These are phyloP conservation scores for Anthonomus grandis DNA, from an alignment of 1,140 invertebrate genomes.

Conservation along the genomic window DNA sequence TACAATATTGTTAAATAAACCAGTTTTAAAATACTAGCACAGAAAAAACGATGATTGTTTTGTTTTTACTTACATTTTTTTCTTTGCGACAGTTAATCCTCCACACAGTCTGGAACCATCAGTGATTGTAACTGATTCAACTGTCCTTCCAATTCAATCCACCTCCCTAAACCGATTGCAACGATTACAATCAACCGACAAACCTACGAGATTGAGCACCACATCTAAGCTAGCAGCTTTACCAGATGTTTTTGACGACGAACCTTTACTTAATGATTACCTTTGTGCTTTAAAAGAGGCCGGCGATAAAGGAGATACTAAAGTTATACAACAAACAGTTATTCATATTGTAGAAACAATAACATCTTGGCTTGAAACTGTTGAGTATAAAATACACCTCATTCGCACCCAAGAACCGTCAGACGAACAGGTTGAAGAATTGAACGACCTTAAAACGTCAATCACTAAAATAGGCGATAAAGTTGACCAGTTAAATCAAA, in stretches of 20 bases:
- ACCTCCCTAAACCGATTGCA: no score
- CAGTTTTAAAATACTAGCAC: no score
- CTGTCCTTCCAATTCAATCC: no score
- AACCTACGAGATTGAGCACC: slow-evolving; percentile 54
- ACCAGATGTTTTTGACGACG: slow-evolving; percentile 54
- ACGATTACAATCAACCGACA: no score
- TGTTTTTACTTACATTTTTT: no score
- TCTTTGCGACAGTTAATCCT: no score
- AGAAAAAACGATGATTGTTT: no score
- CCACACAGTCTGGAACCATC: no score
- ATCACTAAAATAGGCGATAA: slow-evolving; percentile 51
- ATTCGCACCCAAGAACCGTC: slow-evolving; percentile 58
- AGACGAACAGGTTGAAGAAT: slow-evolving; percentile 49
- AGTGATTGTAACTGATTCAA: no score
- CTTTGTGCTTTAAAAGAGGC: slow-evolving; percentile 60
- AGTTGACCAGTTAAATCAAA: slow-evolving; percentile 50
- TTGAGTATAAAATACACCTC: slow-evolving; percentile 72
- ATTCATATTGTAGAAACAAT: slow-evolving; percentile 74
- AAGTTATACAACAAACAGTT: slow-evolving; percentile 63
- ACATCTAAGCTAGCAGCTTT: slow-evolving; percentile 60
- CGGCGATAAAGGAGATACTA: slow-evolving; percentile 59
- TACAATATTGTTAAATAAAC: no score
- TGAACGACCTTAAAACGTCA: slow-evolving; percentile 54
- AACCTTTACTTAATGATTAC: no score
- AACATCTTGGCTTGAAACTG: slow-evolving; percentile 76